These are phyloP conservation scores for Metellina segmentata DNA, from an alignment of 2,888 invertebrate genomes.

Conservation along the genomic window DNA sequence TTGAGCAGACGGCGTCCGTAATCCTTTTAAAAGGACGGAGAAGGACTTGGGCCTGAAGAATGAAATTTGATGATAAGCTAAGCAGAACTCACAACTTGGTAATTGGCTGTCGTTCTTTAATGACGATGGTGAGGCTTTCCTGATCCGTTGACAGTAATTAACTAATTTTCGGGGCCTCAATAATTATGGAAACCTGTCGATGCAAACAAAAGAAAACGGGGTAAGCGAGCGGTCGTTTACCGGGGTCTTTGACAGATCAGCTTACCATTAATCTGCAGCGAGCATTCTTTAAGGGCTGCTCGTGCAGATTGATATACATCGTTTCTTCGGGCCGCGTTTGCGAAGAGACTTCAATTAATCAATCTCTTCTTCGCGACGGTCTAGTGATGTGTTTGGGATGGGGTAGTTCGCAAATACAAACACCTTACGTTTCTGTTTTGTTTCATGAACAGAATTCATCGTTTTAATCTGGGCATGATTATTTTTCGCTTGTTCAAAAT, in stretches of 20 bases:
- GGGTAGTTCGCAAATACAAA: not conserved
- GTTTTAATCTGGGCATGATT: too few relatives aligned
- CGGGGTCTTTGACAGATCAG: constrained; percentile 54
- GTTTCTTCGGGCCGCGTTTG: not conserved
- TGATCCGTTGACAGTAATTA: constrained; percentile 75
- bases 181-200: constrained; percentile 74
- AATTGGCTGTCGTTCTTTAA: constrained; percentile 75
- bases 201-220: constrained; percentile 60
- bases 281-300: constrained; percentile 11
- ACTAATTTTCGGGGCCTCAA: constrained; percentile 65
- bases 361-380: not conserved
- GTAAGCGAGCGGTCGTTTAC: constrained; percentile 46
- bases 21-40: constrained; percentile 56
- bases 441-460: not conserved
- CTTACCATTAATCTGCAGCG: constrained; percentile 62
- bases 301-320: constrained; percentile 11
- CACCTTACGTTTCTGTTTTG: too few relatives aligned
- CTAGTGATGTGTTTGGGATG: not conserved
- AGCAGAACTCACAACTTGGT: constrained; percentile 75
- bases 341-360: constrained; percentile 22
- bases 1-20: constrained; percentile 63
- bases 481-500: too few relatives aligned
- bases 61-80: constrained; percentile 76
- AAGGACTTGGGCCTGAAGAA: constrained; percentile 55
- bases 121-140: constrained; percentile 62